Base-by-base conservation (phyloP, 2,888 invertebrate genomes). In the Hirudinaria manillensis region DNA sequence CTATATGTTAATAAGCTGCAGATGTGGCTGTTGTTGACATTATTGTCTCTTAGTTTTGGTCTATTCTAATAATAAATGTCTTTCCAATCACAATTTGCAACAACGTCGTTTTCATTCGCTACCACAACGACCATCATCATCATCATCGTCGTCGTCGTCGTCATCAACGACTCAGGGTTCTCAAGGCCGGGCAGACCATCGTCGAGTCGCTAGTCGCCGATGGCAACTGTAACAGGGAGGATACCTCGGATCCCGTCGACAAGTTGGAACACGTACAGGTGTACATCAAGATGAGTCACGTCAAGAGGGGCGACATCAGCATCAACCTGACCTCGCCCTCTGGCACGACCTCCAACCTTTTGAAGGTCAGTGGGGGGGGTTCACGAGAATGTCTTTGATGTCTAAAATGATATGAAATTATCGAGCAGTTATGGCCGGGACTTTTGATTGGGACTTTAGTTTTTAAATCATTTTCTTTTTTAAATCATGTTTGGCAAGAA, bases 251-350 rank as follows among this genome's bases (percentile, higher is more conserved):
- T 16, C 45, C 75, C 19, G 79, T 84, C 36, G 80, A 81, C 65
- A 77, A 79, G 27, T 73, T 84, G 29, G 84, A 85, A 76, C 84
- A 85, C 77, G 82, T 83, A 1, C 81, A 83, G 77, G 77, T 84
- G 7, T 72, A 78, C 6, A 66, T 84, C 45, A 79, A 81, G 53
- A 71, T 83, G 29, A 74, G 77, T 2, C 79, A 81, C 27, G 76
- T 76, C 21, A 78, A 80, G 10, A 80, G 84, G 16, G 84, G 84
- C 6, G 82, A 83, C 75, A 74, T 82, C 27, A 80, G 79, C 75
- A 80, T 85, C n/a, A 72, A 78, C 38, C 76, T 85, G 7, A 80
- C 78, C 21, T 83, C 84, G 19, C 84, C 84, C 3, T 19, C 68
- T 24, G 78, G 78, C 7, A 79, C 77, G 24, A 77, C 78, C 32